Evolutionary conservation across 1,140 invertebrate species (phyloP).

Genomic region (Metopolophium dirhodum): DNA sequence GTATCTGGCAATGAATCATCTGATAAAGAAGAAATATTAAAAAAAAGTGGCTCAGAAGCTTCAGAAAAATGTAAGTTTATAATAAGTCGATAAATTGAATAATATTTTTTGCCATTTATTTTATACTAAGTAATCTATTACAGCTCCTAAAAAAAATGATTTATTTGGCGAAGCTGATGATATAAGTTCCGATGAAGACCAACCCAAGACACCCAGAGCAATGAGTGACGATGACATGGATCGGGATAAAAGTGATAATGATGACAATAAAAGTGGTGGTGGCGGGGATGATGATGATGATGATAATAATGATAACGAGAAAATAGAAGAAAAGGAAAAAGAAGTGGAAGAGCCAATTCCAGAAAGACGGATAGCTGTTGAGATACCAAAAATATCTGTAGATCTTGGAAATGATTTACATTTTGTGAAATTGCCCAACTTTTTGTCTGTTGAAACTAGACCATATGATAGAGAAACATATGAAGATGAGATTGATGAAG

Average conservation of each 20-base stretch:
- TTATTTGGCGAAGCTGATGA: conserved; percentile 93
- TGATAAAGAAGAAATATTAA: conserved; percentile 63
- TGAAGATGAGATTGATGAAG: conserved; percentile 99
- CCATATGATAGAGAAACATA: conserved; percentile 95
- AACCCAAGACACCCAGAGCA: conserved; percentile 65
- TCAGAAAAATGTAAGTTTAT: conserved; percentile 53
- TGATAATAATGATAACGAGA: conserved; percentile 58
- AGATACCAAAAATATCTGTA: conserved; percentile 93
- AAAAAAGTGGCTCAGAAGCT: conserved; percentile 63
- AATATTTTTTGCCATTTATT: conserved; percentile 18
- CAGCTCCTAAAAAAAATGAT: conserved; percentile 75
- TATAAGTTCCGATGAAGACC: conserved; percentile 83
- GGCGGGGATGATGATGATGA: conserved; percentile 58
- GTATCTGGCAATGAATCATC: conserved; percentile 61
- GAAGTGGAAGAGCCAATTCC: conserved; percentile 80
- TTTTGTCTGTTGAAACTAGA: conserved; percentile 88
- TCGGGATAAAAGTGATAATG: conserved; percentile 64
- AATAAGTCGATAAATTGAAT: not conserved
- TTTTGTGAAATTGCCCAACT: conserved; percentile 94
- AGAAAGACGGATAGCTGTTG: conserved; percentile 94
- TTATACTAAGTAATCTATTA: conserved; percentile 45
- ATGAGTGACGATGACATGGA: conserved; percentile 63
- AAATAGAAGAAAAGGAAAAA: conserved; percentile 67
- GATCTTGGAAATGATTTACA: conserved; percentile 91
- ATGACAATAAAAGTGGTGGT: conserved; percentile 63